These are phyloP conservation scores for Cynodonichthys magdalenae DNA, from an alignment of 2,797 vertebrate genomes.

Conservation along the genomic window DNA sequence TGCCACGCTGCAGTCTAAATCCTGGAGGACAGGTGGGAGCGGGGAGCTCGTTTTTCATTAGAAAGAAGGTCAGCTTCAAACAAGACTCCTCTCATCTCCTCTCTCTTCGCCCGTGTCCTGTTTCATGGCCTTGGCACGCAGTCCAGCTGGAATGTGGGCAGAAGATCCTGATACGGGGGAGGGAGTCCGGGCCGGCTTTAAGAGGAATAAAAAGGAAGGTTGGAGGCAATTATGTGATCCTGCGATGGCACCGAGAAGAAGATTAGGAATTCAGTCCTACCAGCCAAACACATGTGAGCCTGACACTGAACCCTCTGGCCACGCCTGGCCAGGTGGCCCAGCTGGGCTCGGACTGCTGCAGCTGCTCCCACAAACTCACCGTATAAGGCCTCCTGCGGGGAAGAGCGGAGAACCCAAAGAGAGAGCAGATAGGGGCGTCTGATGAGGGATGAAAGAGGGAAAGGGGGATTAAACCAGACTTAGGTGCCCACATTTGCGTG, in stretches of 20 bases:
- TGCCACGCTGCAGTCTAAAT: slow-evolving; percentile 60
- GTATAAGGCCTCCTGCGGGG: slow-evolving; percentile 70
- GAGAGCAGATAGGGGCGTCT: slow-evolving; percentile 26
- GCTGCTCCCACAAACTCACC: slow-evolving; percentile 78
- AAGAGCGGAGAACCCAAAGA: slow-evolving; percentile 44
- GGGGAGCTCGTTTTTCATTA: slow-evolving; percentile 77
- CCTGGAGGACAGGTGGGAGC: slow-evolving; percentile 30
- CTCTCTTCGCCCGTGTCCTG: slow-evolving; percentile 75
- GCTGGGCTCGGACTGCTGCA: slow-evolving; percentile 64
- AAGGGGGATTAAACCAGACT: slow-evolving; percentile 48
- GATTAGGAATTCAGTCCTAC: slow-evolving; percentile 64
- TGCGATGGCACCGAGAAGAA: slow-evolving; percentile 59
- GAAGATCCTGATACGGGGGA: slow-evolving; percentile 51
- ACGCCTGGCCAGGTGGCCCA: slow-evolving; percentile 54
- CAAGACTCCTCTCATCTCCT: slow-evolving; percentile 68
- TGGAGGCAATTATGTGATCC: slow-evolving; percentile 62
- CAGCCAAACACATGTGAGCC: slow-evolving; percentile 67
- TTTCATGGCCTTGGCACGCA: slow-evolving; percentile 79
- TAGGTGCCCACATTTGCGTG: slow-evolving; percentile 33
- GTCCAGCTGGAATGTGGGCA: slow-evolving; percentile 75
- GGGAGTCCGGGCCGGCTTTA: slow-evolving; percentile 32
- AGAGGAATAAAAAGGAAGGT: slow-evolving; percentile 54
- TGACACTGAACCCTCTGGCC: slow-evolving; percentile 60
- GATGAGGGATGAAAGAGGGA: slow-evolving; percentile 54
- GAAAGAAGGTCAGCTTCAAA: slow-evolving; percentile 83